phyloP scores from a whole-genome alignment of 2,113 vertebrate species.

The Leptobrachium ailaonicum region DNA sequence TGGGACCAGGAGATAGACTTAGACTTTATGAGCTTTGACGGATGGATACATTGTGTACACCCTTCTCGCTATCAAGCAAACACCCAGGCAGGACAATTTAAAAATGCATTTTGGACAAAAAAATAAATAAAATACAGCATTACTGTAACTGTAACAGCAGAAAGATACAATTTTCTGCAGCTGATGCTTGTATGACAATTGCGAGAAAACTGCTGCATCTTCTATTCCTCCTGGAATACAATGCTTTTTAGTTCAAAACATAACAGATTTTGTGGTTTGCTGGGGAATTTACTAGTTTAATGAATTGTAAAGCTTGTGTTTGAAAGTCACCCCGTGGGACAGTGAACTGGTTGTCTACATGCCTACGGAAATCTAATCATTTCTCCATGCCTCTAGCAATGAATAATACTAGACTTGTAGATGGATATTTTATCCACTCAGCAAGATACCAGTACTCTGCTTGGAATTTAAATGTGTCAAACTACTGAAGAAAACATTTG shows the following conservation, averaged over 20 bases:
- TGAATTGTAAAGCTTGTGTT: constrained; percentile 40
- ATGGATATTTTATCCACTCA: neutral
- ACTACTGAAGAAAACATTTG: no score
- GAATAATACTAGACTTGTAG: constrained; percentile 14
- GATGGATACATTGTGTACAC: no score
- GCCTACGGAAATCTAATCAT: constrained; percentile 15
- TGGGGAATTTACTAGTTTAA: constrained; percentile 36
- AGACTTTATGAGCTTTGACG: no score
- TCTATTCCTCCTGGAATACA: constrained; percentile 19
- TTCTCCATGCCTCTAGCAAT: constrained; percentile 21
- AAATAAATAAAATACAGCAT: no score
- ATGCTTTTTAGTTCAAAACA: constrained; percentile 15
- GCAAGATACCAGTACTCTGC: neutral
- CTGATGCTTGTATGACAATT: neutral
- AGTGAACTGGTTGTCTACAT: constrained; percentile 20
- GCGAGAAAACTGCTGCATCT: neutral
- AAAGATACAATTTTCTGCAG: neutral
- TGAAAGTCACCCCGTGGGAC: constrained; percentile 18
- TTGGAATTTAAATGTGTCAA: no score
- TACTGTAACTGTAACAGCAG: no score
- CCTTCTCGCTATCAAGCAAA: no score
- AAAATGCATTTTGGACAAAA: no score
- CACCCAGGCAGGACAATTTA: no score
- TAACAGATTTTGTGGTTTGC: constrained; percentile 27
- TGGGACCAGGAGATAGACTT: no score